Evolutionary conservation across 2,888 invertebrate species (phyloP).

Genomic region (Thysanoteuthis rhombus): DNA sequence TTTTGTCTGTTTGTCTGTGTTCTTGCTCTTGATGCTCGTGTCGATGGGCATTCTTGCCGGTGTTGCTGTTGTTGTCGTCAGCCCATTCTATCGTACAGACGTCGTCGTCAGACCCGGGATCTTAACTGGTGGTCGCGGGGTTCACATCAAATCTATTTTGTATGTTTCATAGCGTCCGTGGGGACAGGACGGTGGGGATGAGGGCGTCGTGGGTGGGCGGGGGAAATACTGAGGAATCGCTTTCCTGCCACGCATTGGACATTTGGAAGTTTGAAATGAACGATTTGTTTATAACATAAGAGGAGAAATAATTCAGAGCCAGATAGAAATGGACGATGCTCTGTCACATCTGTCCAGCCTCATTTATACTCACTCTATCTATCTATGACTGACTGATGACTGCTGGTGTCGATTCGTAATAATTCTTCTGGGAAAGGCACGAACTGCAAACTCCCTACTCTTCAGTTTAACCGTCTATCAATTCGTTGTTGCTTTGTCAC

Average conservation of each 20-base stretch:
- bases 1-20: neutral
- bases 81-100: neutral
- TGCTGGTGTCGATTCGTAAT: too few species aligned
- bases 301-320: neutral
- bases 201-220: neutral
- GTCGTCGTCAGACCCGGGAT: neutral
- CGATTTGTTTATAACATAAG: neutral
- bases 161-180: neutral
- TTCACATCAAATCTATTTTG: neutral
- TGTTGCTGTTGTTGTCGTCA: neutral
- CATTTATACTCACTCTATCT: neutral
- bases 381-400: too few species aligned
- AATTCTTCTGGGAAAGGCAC: too few species aligned
- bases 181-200: neutral
- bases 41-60: neutral
- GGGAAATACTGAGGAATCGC: neutral
- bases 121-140: neutral
- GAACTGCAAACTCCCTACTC: too few species aligned
- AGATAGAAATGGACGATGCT: neutral
- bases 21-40: neutral
- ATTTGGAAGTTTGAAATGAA: neutral
- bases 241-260: neutral
- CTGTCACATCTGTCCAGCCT: neutral
- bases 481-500: too few species aligned
- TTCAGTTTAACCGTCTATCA: too few species aligned